phyloP scores from a whole-genome alignment of 1,140 invertebrate genomes.

The Heliconius himera region DNA sequence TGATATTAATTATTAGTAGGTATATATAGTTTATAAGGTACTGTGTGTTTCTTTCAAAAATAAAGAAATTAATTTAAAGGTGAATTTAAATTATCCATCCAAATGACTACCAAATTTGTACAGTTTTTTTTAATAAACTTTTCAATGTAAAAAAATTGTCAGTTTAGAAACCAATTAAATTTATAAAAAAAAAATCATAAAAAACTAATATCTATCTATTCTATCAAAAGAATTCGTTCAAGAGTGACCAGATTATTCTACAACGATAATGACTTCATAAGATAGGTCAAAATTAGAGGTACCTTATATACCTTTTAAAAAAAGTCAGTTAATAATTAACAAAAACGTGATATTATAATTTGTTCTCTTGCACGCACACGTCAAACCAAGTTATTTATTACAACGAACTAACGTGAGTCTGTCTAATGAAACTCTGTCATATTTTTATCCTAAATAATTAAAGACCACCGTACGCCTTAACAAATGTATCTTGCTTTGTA shows the following conservation, averaged over 20 bases:
- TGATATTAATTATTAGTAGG: too few species aligned
- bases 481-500: slow-evolving; percentile 72
- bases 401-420: slow-evolving; percentile 52
- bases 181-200: background rate
- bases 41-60: too few species aligned
- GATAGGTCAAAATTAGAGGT: slow-evolving; percentile 13
- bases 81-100: too few species aligned
- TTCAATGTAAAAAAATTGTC: too few species aligned
- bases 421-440: slow-evolving; percentile 75
- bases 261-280: background rate
- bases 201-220: background rate
- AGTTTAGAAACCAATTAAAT: too few species aligned
- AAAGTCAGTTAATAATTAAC: slow-evolving; percentile 26
- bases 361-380: slow-evolving; percentile 41
- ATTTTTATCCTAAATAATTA: slow-evolving; percentile 77
- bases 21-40: too few species aligned
- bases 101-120: too few species aligned
- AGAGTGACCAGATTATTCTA: background rate
- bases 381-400: slow-evolving; percentile 63
- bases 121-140: too few species aligned
- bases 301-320: slow-evolving; percentile 1
- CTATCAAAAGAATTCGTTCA: background rate
- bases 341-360: slow-evolving; percentile 30
- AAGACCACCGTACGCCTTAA: slow-evolving; percentile 71
- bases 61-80: too few species aligned